Conservation (phyloP, 2,113 vertebrate species). For the Copsychus sechellarum region DNA sequence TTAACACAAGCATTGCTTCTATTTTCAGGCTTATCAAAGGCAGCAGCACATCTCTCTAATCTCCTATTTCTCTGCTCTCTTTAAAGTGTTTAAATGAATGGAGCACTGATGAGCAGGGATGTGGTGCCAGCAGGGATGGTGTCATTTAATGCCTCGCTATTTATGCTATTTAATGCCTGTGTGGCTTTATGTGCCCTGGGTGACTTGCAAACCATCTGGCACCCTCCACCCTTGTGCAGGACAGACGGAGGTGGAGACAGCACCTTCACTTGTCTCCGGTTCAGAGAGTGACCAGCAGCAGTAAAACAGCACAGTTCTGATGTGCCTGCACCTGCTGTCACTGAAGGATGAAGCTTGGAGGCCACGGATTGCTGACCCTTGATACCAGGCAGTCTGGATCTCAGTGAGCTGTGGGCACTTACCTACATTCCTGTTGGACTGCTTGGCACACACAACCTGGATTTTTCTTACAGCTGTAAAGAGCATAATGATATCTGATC, state of each 20-base stretch:
- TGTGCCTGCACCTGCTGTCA: neutral
- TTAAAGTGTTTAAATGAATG: conserved; percentile 47
- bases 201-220: conserved; percentile 53
- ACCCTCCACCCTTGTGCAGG: neutral
- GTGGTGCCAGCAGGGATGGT: conserved; percentile 53
- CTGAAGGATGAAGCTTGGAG: neutral
- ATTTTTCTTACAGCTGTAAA: conserved; percentile 1
- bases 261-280: neutral
- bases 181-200: conserved; percentile 52
- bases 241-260: conserved; percentile 25
- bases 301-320: neutral
- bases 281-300: conserved; percentile 4
- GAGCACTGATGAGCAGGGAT: conserved; percentile 51
- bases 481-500: neutral
- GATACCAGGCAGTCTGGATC: neutral
- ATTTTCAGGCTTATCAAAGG: conserved; percentile 58
- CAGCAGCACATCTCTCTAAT: conserved; percentile 56
- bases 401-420: neutral
- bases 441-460: neutral
- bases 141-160: conserved; percentile 47
- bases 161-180: conserved; percentile 48
- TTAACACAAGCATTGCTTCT: conserved; percentile 51
- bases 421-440: neutral
- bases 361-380: neutral
- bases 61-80: conserved; percentile 50